Base-by-base conservation (phyloP, 2,888 invertebrate genomes). In the Erpobdella octoculata region DNA sequence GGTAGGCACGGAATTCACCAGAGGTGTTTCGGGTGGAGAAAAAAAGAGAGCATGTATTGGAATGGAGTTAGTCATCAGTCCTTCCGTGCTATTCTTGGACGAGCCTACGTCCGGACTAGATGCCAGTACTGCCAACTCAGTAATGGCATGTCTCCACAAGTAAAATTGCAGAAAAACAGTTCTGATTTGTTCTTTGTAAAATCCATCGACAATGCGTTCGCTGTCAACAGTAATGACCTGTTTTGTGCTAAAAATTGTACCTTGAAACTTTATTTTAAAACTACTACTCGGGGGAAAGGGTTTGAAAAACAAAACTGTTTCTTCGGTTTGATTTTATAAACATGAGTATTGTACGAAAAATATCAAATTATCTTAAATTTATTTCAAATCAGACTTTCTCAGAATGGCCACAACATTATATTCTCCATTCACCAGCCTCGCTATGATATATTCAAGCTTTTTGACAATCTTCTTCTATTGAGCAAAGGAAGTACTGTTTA, bases 71-170 rank as follows among this genome's bases (percentile, higher is more conserved):
- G 81, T 83, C 71, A 82, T 80, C 71, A 78, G 79, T 41, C 83
- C 83, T 58, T 78, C 79, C 25, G 79, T 83, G 8, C 78, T 83
- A 25, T 83, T 83, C 73, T 78, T 83, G n/a, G 83, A 83, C 77
- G 83, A 83, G 74, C 83, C 83, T 35, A 83, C 83, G 28, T 82
- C 83, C 68, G 83, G 83, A 3, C 78, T 83, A 31, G 83, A 83
- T 76, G 80, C 83, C 64, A 81, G 78, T 72, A 83, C 83, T 15
- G 82, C 83, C n/a, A 80, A 79, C 72, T 78, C 81, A 70, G 83
- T 83, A 71, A 81, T 83, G 79, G 65, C 78, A 33, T 76, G 81
- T 21, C 76, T 83, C n/a, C 78, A 78, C 74, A 78, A 76, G 82
- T 82, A 28, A 31, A 48, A 6, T 48, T 48, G 18, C 18, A 41